These are phyloP conservation scores for Entomobrya proxima DNA, from an alignment of 2,888 invertebrate species.

Conservation along the genomic window DNA sequence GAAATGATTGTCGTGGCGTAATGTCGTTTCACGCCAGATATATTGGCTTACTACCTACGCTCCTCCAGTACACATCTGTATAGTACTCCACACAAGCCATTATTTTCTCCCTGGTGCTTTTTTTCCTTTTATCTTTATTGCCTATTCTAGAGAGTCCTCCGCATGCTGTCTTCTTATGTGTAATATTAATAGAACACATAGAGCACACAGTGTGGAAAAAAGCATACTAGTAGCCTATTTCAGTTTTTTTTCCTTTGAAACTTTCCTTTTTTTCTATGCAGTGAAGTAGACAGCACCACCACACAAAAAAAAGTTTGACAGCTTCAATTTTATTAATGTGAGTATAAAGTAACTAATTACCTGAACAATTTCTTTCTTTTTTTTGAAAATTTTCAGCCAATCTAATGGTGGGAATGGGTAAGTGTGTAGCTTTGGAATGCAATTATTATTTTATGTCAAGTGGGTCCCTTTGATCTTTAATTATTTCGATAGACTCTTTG, in stretches of 20 bases:
- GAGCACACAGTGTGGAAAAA: no score
- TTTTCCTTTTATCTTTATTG: slow-evolving; percentile 18
- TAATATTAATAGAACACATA: no score
- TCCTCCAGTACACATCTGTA: not conserved
- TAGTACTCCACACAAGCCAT: no score
- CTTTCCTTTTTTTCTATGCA: no score
- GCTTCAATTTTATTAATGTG: slow-evolving; percentile 7
- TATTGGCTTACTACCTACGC: not conserved
- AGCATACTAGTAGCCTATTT: no score
- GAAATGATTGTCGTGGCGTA: slow-evolving; percentile 36
- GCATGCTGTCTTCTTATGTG: not conserved
- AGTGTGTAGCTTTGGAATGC: slow-evolving; percentile 76
- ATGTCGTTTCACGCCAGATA: slow-evolving; percentile 22
- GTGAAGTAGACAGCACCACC: no score
- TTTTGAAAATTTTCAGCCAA: slow-evolving; percentile 81
- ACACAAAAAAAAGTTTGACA: slow-evolving; percentile 7
- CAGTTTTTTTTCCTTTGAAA: no score
- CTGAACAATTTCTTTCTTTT: slow-evolving; percentile 32
- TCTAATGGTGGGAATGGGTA: slow-evolving; percentile 94
- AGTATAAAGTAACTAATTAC: slow-evolving; percentile 45
- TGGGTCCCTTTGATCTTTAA: slow-evolving; percentile 58
- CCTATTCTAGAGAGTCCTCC: not conserved
- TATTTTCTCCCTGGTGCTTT: not conserved
- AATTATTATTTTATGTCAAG: not conserved
- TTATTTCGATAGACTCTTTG: not conserved